Percentiles rank a stretch among this genome's conserved stretches.
These are phyloP conservation scores for Aphaenogaster rudis DNA, from an alignment of 1,140 invertebrate genomes.

Conservation along the genomic window DNA sequence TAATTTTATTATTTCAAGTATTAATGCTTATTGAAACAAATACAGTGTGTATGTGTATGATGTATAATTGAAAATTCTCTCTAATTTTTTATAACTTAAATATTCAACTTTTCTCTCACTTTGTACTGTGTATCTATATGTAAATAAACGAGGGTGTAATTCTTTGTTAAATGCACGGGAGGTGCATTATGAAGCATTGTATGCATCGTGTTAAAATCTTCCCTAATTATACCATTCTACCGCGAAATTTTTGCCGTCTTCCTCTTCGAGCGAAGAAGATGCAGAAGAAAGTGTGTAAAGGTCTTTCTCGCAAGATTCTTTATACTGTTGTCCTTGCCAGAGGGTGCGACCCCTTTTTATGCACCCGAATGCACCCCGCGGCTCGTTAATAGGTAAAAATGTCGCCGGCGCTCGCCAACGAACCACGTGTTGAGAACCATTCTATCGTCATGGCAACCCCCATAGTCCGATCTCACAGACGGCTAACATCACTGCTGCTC, in stretches of 20 bases:
- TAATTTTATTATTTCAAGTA: not conserved
- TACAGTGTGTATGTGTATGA: not conserved
- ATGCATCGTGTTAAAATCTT: not conserved
- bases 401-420: slow-evolving; percentile 54
- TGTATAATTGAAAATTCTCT: not conserved
- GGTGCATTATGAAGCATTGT: not conserved
- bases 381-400: slow-evolving; percentile 80
- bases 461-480: slow-evolving; percentile 73
- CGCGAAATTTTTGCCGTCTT: not conserved
- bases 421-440: slow-evolving; percentile 83
- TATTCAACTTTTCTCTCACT: not conserved
- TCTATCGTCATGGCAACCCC: slow-evolving; percentile 82
- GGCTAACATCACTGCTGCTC: slow-evolving; percentile 62
- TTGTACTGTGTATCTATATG: not conserved
- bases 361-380: slow-evolving; percentile 61
- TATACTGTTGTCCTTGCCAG: not conserved
- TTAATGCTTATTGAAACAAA: not conserved
- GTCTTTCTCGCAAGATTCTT: slow-evolving; percentile 23
- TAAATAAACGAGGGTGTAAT: not conserved
- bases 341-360: slow-evolving; percentile 48
- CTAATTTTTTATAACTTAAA: not conserved
- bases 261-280: not conserved
- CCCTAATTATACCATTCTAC: slow-evolving; percentile 7
- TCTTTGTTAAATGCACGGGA: not conserved
- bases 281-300: not conserved